Evolutionary conservation across 2,888 invertebrate genomes (phyloP).

Genomic region (Philereme vetulata): DNA sequence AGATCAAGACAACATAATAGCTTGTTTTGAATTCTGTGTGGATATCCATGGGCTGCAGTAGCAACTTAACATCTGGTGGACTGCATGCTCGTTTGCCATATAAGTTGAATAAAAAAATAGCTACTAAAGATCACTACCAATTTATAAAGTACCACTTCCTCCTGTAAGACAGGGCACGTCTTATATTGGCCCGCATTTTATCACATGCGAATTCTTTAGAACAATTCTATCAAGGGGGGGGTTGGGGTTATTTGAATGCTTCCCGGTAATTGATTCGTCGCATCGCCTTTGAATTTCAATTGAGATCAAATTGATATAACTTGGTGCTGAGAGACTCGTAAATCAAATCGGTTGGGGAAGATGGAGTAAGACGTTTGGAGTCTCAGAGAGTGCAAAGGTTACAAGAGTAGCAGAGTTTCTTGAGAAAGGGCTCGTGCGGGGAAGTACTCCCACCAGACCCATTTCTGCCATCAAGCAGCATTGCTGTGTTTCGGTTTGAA

Average conservation of each 20-base stretch:
- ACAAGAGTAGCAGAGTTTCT: no score
- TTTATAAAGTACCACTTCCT: conserved; percentile 23
- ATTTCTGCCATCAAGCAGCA: no score
- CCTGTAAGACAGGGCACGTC: conserved; percentile 39
- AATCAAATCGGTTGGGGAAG: conserved; percentile 53
- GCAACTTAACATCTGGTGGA: no score
- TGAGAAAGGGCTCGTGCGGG: no score
- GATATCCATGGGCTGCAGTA: no score
- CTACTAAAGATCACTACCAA: neutral
- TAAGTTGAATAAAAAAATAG: no score
- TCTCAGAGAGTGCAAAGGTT: conserved; percentile 21
- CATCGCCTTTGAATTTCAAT: conserved; percentile 37
- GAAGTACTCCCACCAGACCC: no score
- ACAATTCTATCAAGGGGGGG: conserved; percentile 73
- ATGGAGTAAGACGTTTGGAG: conserved; percentile 17
- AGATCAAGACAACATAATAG: no score
- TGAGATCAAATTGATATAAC: conserved; percentile 80
- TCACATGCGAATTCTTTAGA: conserved; percentile 81
- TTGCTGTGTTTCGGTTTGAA: no score
- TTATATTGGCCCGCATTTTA: conserved; percentile 75
- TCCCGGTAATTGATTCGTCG: conserved; percentile 39
- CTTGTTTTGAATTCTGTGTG: no score
- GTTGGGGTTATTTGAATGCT: conserved; percentile 65
- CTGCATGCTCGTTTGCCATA: no score
- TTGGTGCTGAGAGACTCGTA: conserved; percentile 54